Conservation (phyloP, 1,140 invertebrate species). For the Gonioctena quinquepunctata region DNA sequence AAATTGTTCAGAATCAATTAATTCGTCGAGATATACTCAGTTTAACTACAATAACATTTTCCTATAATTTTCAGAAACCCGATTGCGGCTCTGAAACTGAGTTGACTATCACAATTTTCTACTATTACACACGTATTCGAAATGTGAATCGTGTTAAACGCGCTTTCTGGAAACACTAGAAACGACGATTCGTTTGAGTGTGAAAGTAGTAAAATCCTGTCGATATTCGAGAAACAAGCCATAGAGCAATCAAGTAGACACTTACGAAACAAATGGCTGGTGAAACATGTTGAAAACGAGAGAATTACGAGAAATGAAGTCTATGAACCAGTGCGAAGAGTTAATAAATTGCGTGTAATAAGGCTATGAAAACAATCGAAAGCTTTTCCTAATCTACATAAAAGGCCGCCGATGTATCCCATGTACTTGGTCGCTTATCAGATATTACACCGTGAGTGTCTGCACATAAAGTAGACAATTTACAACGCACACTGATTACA, state of each 20-base stretch:
- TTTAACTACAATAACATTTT: no score
- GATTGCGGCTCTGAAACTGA: no score
- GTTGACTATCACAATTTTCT: no score
- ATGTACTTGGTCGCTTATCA: conserved; percentile 21
- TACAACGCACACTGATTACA: conserved; percentile 22
- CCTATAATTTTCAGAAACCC: no score
- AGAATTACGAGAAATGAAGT: background rate
- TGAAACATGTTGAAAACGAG: conserved; percentile 1
- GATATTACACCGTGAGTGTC: conserved; percentile 21
- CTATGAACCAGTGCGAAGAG: background rate
- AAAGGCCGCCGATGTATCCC: conserved; percentile 17
- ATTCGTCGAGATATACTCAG: no score
- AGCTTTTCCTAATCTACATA: conserved; percentile 23
- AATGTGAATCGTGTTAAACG: background rate
- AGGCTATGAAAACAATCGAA: conserved; percentile 9
- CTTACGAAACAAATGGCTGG: background rate
- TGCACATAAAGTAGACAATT: conserved; percentile 28
- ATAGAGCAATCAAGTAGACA: background rate
- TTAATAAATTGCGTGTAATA: background rate
- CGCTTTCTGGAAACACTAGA: background rate
- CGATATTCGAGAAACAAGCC: background rate
- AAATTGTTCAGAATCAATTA: no score
- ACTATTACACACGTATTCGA: background rate
- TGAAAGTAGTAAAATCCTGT: background rate
- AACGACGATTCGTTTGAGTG: background rate